Percentiles rank a stretch among this genome's conserved stretches.
phyloP scores from a whole-genome alignment of 2,888 invertebrate species.

The Ceramica pisi region DNA sequence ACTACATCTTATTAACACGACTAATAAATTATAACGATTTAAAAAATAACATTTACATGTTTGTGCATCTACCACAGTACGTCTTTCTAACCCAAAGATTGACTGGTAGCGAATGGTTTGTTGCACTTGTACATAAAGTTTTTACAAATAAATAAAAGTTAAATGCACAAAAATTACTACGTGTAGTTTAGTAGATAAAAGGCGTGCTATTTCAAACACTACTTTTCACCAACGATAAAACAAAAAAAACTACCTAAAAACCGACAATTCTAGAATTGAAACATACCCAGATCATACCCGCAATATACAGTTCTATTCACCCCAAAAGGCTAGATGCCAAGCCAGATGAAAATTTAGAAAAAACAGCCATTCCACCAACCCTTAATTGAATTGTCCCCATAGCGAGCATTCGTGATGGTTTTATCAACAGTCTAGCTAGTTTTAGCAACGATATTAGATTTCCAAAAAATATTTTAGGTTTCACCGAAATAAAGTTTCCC shows the following conservation, averaged over 20 bases:
- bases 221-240: background rate
- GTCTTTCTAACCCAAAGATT: too few relatives aligned
- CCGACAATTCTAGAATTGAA: slow-evolving; percentile 18
- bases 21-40: too few relatives aligned
- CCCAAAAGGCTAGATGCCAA: slow-evolving; percentile 22
- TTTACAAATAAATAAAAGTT: too few relatives aligned
- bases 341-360: slow-evolving; percentile 31
- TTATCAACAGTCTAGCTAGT: slow-evolving; percentile 37
- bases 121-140: too few relatives aligned
- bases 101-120: too few relatives aligned
- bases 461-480: slow-evolving; percentile 17
- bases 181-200: too few relatives aligned
- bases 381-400: slow-evolving; percentile 55
- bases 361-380: slow-evolving; percentile 32
- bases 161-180: too few relatives aligned
- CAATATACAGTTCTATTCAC: slow-evolving; percentile 17
- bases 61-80: too few relatives aligned
- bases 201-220: background rate
- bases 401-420: slow-evolving; percentile 46
- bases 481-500: background rate
- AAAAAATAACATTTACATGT: too few relatives aligned
- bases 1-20: too few relatives aligned
- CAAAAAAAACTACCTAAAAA: background rate
- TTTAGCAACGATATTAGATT: slow-evolving; percentile 53
- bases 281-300: slow-evolving; percentile 8